phyloP scores from a whole-genome alignment of 2,888 invertebrate species.

The Oscheius myriophilus region DNA sequence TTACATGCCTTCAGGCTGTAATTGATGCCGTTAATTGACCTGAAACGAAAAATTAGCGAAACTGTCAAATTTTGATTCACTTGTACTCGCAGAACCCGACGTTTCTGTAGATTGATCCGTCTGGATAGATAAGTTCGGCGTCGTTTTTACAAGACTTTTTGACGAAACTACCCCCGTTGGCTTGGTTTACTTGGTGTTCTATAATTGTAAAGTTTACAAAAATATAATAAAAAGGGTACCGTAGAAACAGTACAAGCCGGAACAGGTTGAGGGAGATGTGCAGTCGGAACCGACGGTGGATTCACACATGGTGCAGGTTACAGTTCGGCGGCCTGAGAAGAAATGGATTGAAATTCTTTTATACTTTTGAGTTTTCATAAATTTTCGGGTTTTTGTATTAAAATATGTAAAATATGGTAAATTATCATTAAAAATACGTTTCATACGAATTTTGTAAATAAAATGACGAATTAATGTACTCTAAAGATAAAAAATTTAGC shows the following conservation, averaged over 20 bases:
- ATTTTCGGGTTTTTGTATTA: too few relatives aligned
- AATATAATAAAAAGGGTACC: too few relatives aligned
- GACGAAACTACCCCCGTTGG: constrained; percentile 22
- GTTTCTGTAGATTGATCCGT: constrained; percentile 33
- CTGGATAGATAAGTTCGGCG: constrained; percentile 34
- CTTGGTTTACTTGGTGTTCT: constrained; percentile 21
- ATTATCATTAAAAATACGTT: too few relatives aligned
- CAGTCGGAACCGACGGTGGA: constrained; percentile 39
- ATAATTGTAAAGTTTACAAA: neutral
- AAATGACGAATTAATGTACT: too few relatives aligned
- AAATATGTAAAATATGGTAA: too few relatives aligned
- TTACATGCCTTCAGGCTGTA: constrained; percentile 45
- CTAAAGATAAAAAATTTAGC: too few relatives aligned
- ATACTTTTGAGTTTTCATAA: too few relatives aligned
- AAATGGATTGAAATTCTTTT: neutral
- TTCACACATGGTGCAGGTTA: constrained; percentile 41
- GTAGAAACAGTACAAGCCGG: constrained; percentile 33
- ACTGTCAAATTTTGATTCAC: constrained; percentile 27
- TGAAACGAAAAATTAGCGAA: too few relatives aligned
- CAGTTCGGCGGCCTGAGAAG: constrained; percentile 4
- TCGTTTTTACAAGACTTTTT: constrained; percentile 41
- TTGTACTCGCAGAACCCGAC: constrained; percentile 39
- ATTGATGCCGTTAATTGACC: constrained; percentile 8
- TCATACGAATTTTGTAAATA: too few relatives aligned
- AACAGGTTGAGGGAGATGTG: constrained; percentile 37